Evolutionary conservation across 2,797 vertebrate genomes (phyloP).

Genomic region (Orientallactaga sibirica): DNA sequence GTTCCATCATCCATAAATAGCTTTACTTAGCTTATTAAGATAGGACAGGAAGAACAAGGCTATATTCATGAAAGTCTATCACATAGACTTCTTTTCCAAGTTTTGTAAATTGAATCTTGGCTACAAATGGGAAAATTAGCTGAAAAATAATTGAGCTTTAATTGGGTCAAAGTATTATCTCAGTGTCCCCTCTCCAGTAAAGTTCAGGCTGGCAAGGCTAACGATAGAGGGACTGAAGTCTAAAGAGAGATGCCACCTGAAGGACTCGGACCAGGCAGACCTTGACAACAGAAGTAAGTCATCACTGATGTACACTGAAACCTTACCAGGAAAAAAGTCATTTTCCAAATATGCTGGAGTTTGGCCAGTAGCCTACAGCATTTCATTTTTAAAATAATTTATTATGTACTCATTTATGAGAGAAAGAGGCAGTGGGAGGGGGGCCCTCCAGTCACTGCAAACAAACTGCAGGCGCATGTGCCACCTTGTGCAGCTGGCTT

Average conservation of each 20-base stretch:
- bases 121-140: neutral
- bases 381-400: neutral
- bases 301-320: conserved; percentile 41
- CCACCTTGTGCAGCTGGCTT: no score
- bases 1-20: conserved; percentile 69
- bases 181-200: conserved; percentile 3
- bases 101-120: conserved; percentile 2
- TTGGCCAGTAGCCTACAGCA: neutral
- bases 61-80: conserved; percentile 18
- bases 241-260: neutral
- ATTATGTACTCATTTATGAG: no score
- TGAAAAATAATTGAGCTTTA: conserved; percentile 38
- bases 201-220: conserved; percentile 54
- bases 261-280: conserved; percentile 51
- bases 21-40: conserved; percentile 54
- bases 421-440: no score
- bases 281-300: conserved; percentile 73
- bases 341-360: conserved; percentile 74
- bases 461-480: no score
- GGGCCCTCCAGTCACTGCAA: no score
- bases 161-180: conserved; percentile 27
- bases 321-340: conserved; percentile 11
- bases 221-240: neutral
- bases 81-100: neutral
- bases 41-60: conserved; percentile 55